Percentiles rank a stretch among this genome's conserved stretches.
These are phyloP conservation scores for Coccyzus lansbergi DNA, from an alignment of 2,797 vertebrate genomes.

Conservation along the genomic window DNA sequence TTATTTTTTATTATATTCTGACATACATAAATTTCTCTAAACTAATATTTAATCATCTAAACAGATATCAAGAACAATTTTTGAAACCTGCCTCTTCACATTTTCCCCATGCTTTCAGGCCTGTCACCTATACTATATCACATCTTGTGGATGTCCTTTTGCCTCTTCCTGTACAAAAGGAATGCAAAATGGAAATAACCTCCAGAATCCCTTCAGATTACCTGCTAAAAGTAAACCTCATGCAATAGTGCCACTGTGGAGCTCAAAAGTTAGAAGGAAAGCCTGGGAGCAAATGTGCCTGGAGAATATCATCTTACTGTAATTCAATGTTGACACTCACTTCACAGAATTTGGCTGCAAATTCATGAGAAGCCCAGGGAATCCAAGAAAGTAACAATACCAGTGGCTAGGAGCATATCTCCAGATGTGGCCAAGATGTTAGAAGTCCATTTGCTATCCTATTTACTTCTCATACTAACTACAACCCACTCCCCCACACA, in stretches of 20 bases:
- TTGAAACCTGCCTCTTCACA: neutral
- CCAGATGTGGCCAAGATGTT: neutral
- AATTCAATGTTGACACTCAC: neutral
- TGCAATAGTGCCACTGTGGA: neutral
- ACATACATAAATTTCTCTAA: neutral
- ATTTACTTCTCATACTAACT: neutral
- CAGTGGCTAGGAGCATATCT: neutral
- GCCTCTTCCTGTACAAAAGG: neutral
- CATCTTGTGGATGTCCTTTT: neutral
- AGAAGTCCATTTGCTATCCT: neutral
- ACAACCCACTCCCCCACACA: neutral
- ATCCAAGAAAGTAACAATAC: neutral
- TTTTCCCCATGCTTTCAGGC: neutral
- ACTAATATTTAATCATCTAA: neutral
- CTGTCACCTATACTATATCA: neutral
- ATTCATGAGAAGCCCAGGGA: accelerated
- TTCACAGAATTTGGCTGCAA: neutral
- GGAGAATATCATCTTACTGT: neutral
- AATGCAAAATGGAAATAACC: neutral
- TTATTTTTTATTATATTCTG: neutral
- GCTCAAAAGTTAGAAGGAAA: neutral
- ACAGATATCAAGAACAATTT: neutral
- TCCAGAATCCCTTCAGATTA: neutral
- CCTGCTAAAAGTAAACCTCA: neutral
- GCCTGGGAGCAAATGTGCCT: neutral